These are phyloP conservation scores for Lasioglossum malachurum DNA, from an alignment of 2,888 invertebrate genomes.

Conservation along the genomic window DNA sequence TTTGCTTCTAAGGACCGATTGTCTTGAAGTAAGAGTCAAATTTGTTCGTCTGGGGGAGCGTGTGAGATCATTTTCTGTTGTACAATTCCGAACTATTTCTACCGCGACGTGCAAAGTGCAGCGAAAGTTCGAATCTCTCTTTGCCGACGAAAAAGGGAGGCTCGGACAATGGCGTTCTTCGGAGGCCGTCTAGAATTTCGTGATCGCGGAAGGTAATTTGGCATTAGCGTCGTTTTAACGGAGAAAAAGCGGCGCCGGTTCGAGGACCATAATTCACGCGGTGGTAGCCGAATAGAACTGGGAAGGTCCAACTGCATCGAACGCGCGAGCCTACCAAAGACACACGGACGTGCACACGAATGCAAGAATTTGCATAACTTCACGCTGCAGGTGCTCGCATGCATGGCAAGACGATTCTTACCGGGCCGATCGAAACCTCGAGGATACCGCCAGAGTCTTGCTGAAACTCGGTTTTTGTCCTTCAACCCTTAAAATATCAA, in stretches of 20 bases:
- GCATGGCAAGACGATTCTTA: constrained; percentile 13
- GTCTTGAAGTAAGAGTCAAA: no score
- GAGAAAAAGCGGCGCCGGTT: constrained; percentile 28
- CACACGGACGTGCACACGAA: constrained; percentile 34
- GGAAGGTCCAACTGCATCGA: constrained; percentile 34
- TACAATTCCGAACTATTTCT: background rate
- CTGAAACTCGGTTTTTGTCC: background rate
- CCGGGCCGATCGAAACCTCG: constrained; percentile 15
- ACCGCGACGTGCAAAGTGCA: background rate
- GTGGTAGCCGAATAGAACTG: constrained; percentile 21
- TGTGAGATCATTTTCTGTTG: no score
- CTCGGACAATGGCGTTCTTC: background rate
- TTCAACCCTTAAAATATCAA: background rate
- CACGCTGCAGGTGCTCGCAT: constrained; percentile 53
- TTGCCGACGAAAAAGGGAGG: background rate
- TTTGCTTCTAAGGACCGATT: background rate
- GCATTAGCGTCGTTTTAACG: constrained; percentile 38
- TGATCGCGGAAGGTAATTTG: constrained; percentile 48
- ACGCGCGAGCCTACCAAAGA: constrained; percentile 21
- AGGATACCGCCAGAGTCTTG: background rate
- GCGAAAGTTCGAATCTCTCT: background rate
- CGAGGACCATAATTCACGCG: background rate
- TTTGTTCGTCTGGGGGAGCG: no score
- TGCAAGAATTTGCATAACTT: constrained; percentile 59
- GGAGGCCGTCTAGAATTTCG: constrained; percentile 19